These are phyloP conservation scores for Sesia apiformis DNA, from an alignment of 2,888 invertebrate genomes.

Conservation along the genomic window DNA sequence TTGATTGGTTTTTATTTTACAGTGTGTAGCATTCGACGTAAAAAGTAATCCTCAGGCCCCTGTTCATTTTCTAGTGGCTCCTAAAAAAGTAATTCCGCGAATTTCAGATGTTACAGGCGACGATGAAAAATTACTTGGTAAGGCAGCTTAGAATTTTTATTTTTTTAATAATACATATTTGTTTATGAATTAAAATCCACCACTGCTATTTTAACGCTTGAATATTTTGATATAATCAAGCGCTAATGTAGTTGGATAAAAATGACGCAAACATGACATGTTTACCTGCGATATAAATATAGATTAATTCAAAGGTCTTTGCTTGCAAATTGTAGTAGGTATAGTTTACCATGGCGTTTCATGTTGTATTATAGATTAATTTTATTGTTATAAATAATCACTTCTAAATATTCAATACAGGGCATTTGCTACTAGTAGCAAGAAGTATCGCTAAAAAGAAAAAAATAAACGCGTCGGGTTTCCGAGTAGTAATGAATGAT, in stretches of 20 bases:
- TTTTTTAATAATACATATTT: too few species aligned
- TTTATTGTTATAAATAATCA: background rate
- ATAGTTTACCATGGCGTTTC: background rate
- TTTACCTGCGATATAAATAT: too few species aligned
- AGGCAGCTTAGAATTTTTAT: background rate
- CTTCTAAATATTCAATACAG: slow-evolving; percentile 23
- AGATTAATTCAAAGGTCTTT: too few species aligned
- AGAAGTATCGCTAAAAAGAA: slow-evolving; percentile 82
- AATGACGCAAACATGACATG: too few species aligned
- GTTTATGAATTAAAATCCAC: too few species aligned
- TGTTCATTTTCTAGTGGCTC: slow-evolving; percentile 93
- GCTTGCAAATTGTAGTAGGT: too few species aligned
- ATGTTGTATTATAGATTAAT: slow-evolving; percentile 3
- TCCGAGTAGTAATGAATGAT: slow-evolving; percentile 90
- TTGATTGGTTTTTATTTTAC: slow-evolving; percentile 22
- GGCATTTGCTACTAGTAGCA: slow-evolving; percentile 86
- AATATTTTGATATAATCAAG: too few species aligned
- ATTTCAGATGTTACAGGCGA: slow-evolving; percentile 79
- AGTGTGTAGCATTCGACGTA: slow-evolving; percentile 93
- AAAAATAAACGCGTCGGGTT: slow-evolving; percentile 79
- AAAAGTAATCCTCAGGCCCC: slow-evolving; percentile 92
- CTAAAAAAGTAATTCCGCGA: slow-evolving; percentile 85
- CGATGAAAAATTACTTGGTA: slow-evolving; percentile 78
- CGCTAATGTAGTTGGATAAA: too few species aligned
- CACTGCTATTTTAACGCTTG: too few species aligned